phyloP scores from a whole-genome alignment of 1,140 invertebrate genomes.

The Drosophila sp. region DNA sequence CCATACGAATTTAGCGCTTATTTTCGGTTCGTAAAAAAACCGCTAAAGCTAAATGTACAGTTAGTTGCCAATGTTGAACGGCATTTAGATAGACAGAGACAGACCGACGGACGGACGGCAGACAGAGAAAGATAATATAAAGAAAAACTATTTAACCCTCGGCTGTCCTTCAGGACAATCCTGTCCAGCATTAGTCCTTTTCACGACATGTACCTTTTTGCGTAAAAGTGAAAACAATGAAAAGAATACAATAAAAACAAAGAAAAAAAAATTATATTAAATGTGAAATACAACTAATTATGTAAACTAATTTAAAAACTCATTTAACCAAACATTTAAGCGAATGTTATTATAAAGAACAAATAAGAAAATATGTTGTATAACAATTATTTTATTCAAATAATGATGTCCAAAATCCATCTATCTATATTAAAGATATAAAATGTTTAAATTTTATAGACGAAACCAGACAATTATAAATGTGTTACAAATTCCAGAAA shows the following conservation, averaged over 20 bases:
- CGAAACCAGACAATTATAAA: constrained; percentile 39
- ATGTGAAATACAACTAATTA: constrained; percentile 31
- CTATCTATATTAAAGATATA: constrained; percentile 41
- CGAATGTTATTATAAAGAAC: constrained; percentile 18
- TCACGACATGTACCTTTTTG: constrained; percentile 81
- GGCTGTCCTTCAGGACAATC: constrained; percentile 55
- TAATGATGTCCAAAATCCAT: constrained; percentile 38
- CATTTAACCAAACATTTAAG: constrained; percentile 37
- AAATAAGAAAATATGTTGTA: constrained; percentile 35
- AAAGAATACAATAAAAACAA: constrained; percentile 75
- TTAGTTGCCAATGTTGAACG: constrained; percentile 44
- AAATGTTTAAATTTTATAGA: constrained; percentile 54
- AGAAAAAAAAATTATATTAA: constrained; percentile 32
- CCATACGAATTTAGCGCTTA: constrained; percentile 78
- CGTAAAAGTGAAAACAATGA: constrained; percentile 77
- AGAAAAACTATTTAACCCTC: constrained; percentile 60
- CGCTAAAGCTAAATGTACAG: constrained; percentile 55
- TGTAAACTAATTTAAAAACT: constrained; percentile 38
- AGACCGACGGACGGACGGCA: constrained; percentile 26
- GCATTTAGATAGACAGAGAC: constrained; percentile 52
- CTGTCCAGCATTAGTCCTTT: constrained; percentile 73
- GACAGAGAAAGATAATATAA: constrained; percentile 20
- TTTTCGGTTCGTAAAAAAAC: constrained; percentile 15
- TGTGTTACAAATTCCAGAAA: constrained; percentile 41
- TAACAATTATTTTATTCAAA: constrained; percentile 48